Base-by-base conservation (phyloP, 2,888 invertebrate genomes). In the Electrophaes corylata region DNA sequence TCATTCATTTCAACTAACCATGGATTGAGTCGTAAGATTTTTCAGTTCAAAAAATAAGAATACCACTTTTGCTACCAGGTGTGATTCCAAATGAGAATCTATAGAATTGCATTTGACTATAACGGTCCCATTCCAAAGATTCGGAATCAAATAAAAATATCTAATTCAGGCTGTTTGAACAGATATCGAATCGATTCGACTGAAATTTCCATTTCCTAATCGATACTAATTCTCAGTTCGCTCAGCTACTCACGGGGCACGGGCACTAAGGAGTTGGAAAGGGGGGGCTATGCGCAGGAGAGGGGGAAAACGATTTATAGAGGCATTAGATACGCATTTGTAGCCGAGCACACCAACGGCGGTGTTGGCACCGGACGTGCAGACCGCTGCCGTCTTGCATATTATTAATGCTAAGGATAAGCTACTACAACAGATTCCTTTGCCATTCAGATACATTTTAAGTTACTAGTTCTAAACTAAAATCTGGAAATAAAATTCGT, bases 241-340 rank as follows among this genome's bases (percentile, higher is more conserved):
- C 78, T 79, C 75, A 70, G 75, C 76, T 79, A 81, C 83, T 80
- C 78, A 79, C 71, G 73, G 64, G 60, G 70, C 66, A 70, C 53
- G 31, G 46, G 18, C 12, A 47, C 59, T 64, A 61, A 61, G 74
- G 73, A 63, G 66, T 63, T 65, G 62, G 67, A 50, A 58, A 65
- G 64, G 59, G 69, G 68, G 69, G 68, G 70, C 70, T 71, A 66
- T 79, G 80, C 77, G 76, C 76, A 77, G 64, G 78, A 73, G 74
- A 75, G 79, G 74, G 72, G 67, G 60, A 67, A 59, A 51, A 51
- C 76, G 78, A 88, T 88, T 88, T 86, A 88, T 86, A 73, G 81
- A 63, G 73, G 84, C 86, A 87, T 88, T 88, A 87, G 84, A 84
- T 79, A 84, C 86, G 76, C 86, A 82, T 84, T 84, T 84, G 80